phyloP scores from a whole-genome alignment of 2,113 vertebrate species.

The Podocnemis expansa region DNA sequence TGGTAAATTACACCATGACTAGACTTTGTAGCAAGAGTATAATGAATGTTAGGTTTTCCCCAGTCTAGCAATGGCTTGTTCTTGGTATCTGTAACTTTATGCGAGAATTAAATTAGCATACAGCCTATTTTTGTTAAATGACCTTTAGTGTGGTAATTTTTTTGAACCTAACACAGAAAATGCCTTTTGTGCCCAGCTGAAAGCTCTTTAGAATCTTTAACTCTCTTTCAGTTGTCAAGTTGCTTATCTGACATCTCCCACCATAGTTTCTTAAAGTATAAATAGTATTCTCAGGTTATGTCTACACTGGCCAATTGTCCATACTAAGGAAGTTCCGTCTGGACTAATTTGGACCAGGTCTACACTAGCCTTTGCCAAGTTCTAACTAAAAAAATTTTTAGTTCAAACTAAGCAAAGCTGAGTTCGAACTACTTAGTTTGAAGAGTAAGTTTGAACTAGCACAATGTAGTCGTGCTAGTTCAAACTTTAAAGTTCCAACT shows the following conservation, averaged over 20 bases:
- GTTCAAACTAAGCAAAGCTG: no score
- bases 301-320: no score
- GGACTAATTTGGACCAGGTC: no score
- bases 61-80: constrained; percentile 13
- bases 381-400: no score
- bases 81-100: background rate
- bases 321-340: no score
- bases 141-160: constrained; percentile 25
- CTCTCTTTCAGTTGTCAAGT: background rate
- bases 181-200: constrained; percentile 54
- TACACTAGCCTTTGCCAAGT: no score
- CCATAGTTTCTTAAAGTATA: background rate
- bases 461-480: no score
- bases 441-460: no score
- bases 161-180: constrained; percentile 30
- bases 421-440: no score
- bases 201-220: constrained; percentile 50
- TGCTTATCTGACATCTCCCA: background rate
- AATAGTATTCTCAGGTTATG: background rate
- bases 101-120: background rate
- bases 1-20: background rate
- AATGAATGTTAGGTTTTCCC: background rate
- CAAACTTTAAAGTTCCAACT: no score
- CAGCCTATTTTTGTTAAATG: constrained; percentile 16
- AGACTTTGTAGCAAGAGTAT: background rate